phyloP scores from a whole-genome alignment of 2,113 vertebrate genomes.

The Melospiza melodia region DNA sequence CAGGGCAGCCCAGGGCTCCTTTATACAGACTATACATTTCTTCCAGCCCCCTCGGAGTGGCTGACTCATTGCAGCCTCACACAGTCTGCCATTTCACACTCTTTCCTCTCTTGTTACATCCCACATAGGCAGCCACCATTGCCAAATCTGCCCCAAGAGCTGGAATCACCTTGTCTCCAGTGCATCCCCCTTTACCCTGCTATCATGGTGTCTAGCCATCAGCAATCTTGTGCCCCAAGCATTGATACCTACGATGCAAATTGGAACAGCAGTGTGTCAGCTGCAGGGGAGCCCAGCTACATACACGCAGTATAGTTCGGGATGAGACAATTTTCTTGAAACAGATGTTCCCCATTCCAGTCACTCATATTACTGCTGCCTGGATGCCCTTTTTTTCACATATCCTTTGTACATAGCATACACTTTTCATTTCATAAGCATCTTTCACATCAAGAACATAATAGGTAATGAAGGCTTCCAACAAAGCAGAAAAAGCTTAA shows the following conservation, averaged over 20 bases:
- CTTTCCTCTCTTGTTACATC: not conserved
- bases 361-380: not conserved
- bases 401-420: not conserved
- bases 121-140: not conserved
- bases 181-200: not conserved
- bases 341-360: not conserved
- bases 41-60: not conserved
- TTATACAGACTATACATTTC: slow-evolving; percentile 28
- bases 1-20: not conserved
- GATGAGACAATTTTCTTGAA: not conserved
- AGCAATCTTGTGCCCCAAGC: accelerated
- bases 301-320: not conserved
- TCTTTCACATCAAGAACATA: not conserved
- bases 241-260: not conserved
- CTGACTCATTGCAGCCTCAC: slow-evolving; percentile 13
- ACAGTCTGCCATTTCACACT: not conserved
- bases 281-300: not conserved
- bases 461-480: not conserved
- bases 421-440: not conserved
- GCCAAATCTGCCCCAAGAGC: not conserved
- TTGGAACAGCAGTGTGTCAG: not conserved
- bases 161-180: not conserved
- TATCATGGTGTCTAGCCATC: accelerated
- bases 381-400: not conserved
- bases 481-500: not conserved